Evolutionary conservation across 2,888 invertebrate species (phyloP), one percentile per base, ranked within the genome.

Genomic region (Nemotelus pantherinus): DNA sequence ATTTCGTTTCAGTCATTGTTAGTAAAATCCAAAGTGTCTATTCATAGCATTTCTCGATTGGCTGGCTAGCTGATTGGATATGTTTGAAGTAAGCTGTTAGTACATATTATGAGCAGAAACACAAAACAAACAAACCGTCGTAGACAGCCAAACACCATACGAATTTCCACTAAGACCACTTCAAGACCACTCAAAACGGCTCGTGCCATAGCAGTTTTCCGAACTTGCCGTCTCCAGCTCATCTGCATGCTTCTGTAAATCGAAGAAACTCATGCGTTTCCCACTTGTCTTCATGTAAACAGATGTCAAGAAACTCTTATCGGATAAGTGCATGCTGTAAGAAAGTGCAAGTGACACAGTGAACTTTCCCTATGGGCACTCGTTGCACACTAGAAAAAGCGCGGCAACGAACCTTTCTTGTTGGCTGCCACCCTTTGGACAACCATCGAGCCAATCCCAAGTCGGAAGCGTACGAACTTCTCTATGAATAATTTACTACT

Each of bases 401-500:
- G 25, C 25, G 25, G 9, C 55, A 55, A 44, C 57, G 43, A 44
- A 71, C 55, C 57, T 71, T 55, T n/a, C 68, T 10, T 57, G 43
- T 55, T 71, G 44, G n/a, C 25, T 25, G 25, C 25, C 25, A 53
- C 55, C 55, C 41, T 43, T 39, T 10, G 10, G 41, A 25, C 25
- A 39, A 44, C 45, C 7, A 6, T 65, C 65, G n/a, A 5, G 7
- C 65, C 65, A 65, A 65, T 45, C 10, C 65, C 65, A 71, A 43
- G 53, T 53, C 53, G 55, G 57, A 55, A 71, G 39, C 68, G 50
- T 63, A 63, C 5, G 63, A 63, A 63, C 41, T 63, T 41, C 57
- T 10, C 55, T 55, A 71, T 71, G 71, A 71, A 71, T 71, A 71
- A 55, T 71, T 71, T 71, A 71, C 71, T 71, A 55, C 71, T n/a